Conservation (phyloP, 35 echinoderm and acorn worm species). For the Stichopus chloronotus region DNA sequence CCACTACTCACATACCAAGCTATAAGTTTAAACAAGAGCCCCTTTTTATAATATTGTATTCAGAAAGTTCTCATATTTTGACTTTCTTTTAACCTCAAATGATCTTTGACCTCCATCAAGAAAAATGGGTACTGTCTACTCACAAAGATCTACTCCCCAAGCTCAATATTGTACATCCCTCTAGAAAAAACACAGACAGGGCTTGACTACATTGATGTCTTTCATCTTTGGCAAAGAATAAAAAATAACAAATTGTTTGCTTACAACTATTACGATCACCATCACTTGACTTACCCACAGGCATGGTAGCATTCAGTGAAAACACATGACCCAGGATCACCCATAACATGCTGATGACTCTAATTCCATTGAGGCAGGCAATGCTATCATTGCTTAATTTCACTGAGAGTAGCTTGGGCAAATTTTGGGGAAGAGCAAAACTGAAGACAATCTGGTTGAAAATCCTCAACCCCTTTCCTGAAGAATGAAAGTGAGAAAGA, state of each 20-base stretch:
- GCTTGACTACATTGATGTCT: not conserved
- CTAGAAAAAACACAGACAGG: not conserved
- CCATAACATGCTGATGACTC: conserved; percentile 93
- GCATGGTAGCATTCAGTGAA: not conserved
- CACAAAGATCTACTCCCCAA: not conserved
- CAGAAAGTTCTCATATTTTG: not conserved
- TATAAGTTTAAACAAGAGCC: not conserved
- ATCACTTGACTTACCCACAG: not conserved
- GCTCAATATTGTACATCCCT: not conserved
- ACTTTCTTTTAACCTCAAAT: not conserved
- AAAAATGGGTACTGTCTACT: not conserved
- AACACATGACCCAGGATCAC: conserved; percentile 85
- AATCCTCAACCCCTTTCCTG: not conserved
- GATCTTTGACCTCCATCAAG: not conserved
- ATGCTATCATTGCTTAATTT: conserved; percentile 64
- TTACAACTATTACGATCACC: not conserved
- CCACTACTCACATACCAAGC: not conserved
- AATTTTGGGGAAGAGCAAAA: conserved; percentile 81
- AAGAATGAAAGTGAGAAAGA: not conserved
- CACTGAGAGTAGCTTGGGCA: conserved; percentile 69
- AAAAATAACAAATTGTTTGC: not conserved
- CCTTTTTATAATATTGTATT: not conserved
- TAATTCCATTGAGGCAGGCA: conserved; percentile 69
- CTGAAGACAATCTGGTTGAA: conserved; percentile 74
- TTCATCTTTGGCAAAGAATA: not conserved